A percentile compares a stretch with the other conserved stretches of the same genome.
Conservation (phyloP, 2,113 vertebrate species). For the Alosa alosa region DNA sequence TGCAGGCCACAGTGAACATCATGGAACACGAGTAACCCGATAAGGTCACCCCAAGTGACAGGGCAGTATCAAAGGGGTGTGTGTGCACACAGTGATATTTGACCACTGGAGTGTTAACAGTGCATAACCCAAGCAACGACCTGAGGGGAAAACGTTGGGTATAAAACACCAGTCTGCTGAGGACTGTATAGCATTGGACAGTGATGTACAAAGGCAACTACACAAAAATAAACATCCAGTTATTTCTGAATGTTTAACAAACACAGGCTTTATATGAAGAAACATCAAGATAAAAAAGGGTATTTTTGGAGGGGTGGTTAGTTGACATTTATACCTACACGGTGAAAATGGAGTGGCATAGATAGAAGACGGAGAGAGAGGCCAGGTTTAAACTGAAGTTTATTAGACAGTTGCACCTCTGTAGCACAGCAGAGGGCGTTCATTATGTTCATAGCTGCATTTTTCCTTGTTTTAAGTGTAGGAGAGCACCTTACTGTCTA, state of each 20-base stretch:
- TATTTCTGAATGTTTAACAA: not conserved
- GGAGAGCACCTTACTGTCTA: constrained; percentile 72
- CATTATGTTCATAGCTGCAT: constrained; percentile 70
- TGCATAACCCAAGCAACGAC: not conserved
- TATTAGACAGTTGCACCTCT: constrained; percentile 51
- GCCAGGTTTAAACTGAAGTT: constrained; percentile 49
- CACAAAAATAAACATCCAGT: not conserved
- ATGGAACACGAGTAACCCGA: constrained; percentile 49
- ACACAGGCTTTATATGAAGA: not conserved
- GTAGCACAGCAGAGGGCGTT: constrained; percentile 55
- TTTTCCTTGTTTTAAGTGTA: constrained; percentile 74
- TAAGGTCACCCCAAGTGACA: constrained; percentile 3
- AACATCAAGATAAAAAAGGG: not conserved
- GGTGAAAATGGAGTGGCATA: not conserved
- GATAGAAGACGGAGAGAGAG: constrained; percentile 14
- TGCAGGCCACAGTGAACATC: constrained; percentile 22
- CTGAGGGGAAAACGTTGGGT: not conserved
- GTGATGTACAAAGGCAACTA: not conserved
- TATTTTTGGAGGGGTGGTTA: too few relatives aligned
- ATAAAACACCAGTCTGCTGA: not conserved
- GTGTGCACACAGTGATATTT: not conserved
- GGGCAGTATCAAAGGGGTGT: not conserved
- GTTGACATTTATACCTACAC: not conserved
- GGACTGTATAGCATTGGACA: not conserved
- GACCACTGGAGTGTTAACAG: not conserved